Evolutionary conservation across 1,140 invertebrate genomes (phyloP).

Genomic region (Vanessa tameamea): DNA sequence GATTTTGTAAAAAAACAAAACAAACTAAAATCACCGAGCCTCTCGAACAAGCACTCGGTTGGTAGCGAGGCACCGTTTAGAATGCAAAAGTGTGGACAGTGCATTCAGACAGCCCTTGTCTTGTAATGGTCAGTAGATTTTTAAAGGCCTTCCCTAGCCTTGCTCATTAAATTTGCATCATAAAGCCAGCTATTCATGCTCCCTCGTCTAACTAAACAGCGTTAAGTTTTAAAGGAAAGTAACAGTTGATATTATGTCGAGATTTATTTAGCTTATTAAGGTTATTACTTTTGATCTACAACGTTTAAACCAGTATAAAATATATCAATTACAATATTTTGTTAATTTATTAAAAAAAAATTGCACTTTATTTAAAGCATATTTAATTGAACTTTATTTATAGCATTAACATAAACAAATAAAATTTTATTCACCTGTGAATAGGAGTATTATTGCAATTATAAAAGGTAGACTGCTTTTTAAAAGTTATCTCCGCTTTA

Average conservation of each 20-base stretch:
- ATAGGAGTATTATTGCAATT: no score
- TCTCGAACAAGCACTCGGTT: constrained; percentile 16
- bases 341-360: no score
- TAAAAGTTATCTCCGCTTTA: no score
- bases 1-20: constrained; percentile 15
- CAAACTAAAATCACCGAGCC: constrained; percentile 14
- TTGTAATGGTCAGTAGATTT: constrained; percentile 66
- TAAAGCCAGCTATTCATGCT: constrained; percentile 50
- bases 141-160: constrained; percentile 47
- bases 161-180: constrained; percentile 69
- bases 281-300: neutral
- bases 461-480: no score
- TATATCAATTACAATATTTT: no score
- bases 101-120: constrained; percentile 58
- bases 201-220: constrained; percentile 46
- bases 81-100: constrained; percentile 47
- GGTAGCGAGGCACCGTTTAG: constrained; percentile 28
- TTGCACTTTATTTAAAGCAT: no score
- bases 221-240: constrained; percentile 16
- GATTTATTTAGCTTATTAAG: constrained; percentile 11
- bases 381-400: no score
- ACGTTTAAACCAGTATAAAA: neutral
- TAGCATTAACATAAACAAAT: no score
- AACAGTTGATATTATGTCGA: constrained; percentile 27
- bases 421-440: no score